Evolutionary conservation across 30 jellyfish, hydroid and myxozoan species (phyloP).

Genomic region (Catostylus mosaicus): DNA sequence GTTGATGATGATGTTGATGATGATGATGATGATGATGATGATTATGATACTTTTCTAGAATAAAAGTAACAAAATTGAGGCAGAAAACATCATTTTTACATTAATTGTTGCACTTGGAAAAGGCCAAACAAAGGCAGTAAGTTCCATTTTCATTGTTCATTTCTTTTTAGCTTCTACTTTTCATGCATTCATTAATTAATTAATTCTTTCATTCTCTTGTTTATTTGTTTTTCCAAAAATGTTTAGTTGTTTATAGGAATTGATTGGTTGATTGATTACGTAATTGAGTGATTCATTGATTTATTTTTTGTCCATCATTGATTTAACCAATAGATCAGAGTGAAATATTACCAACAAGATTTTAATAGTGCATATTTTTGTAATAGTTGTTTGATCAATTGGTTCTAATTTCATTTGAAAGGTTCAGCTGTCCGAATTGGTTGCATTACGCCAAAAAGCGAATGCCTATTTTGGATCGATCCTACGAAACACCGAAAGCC

Average conservation of each 20-base stretch:
- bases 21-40: neutral
- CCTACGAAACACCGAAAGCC: conserved; percentile 36
- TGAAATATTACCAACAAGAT: no score
- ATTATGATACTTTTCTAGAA: neutral
- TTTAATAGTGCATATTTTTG: no score
- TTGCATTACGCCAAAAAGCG: conserved; percentile 38
- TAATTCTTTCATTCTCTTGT: no score
- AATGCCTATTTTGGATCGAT: conserved; percentile 42
- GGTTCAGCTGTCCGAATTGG: conserved; percentile 55
- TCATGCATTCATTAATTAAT: neutral
- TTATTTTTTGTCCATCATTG: neutral
- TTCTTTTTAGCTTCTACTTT: neutral
- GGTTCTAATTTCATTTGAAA: no score
- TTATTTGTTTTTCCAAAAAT: no score
- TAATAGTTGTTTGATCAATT: no score
- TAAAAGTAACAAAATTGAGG: neutral
- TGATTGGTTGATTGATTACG: neutral
- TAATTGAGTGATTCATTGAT: conserved; percentile 5
- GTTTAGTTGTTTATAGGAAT: neutral
- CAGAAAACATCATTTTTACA: conserved; percentile 8
- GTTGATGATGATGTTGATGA: no score
- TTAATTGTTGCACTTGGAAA: conserved; percentile 50
- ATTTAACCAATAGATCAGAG: no score
- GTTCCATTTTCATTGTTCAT: neutral
- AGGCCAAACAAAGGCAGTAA: conserved; percentile 23